Evolutionary conservation across 2,113 vertebrate genomes (phyloP).

Genomic region (Proterorhinus semilunaris): DNA sequence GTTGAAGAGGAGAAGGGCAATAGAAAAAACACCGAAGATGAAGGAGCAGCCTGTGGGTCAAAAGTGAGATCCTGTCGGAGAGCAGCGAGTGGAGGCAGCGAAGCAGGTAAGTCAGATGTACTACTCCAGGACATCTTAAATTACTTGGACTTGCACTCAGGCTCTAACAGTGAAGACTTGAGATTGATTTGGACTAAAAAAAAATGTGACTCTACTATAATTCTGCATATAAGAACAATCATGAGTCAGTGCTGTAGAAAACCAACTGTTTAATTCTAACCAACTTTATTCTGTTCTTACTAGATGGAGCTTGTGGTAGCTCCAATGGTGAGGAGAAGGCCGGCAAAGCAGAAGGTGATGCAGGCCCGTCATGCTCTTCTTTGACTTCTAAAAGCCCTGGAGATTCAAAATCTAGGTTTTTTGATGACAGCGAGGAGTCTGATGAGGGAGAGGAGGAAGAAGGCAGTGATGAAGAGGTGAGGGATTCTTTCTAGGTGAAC

Average conservation of each 20-base stretch:
- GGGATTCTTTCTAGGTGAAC: not conserved
- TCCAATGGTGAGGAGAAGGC: conserved; percentile 65
- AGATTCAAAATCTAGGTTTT: conserved; percentile 92
- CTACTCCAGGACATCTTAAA: too few species aligned
- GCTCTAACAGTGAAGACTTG: too few species aligned
- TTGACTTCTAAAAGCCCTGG: conserved; percentile 79
- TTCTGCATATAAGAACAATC: too few species aligned
- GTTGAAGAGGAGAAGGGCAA: conserved; percentile 77
- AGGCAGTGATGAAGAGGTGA: conserved; percentile 79
- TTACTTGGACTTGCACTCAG: too few species aligned
- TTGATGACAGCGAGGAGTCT: conserved; percentile 97
- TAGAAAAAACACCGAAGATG: conserved; percentile 66
- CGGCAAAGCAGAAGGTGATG: conserved; percentile 83
- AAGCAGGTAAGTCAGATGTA: conserved; percentile 44
- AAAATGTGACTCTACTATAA: too few species aligned
- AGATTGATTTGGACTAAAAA: too few species aligned
- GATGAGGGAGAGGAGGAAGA: conserved; percentile 86
- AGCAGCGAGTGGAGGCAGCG: conserved; percentile 59
- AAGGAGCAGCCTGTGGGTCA: conserved; percentile 38
- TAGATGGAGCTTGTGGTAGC: conserved; percentile 64
- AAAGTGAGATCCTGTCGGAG: conserved; percentile 71
- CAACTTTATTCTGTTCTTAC: conserved; percentile 24
- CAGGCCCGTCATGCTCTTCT: conserved; percentile 95
- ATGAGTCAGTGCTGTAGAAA: too few species aligned
- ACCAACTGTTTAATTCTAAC: not conserved